Evolutionary conservation across 2,888 invertebrate genomes (phyloP).

Genomic region (Phoronis australis): DNA sequence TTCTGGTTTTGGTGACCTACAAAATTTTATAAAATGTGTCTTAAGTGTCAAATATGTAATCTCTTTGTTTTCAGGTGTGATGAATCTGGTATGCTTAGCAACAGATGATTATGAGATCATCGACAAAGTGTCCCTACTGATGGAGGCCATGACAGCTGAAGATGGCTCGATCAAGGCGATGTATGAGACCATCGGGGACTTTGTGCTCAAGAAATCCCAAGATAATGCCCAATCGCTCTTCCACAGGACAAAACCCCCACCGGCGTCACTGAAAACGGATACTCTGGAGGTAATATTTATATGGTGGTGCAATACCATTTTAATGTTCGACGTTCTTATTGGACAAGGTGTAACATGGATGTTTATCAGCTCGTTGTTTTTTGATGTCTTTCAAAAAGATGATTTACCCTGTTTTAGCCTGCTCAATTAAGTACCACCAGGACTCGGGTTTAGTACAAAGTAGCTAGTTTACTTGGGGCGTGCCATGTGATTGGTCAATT

Average conservation of each 20-base stretch:
- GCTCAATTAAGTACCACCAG: too few species aligned
- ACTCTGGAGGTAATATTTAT: too few species aligned
- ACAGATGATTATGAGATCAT: conserved; percentile 29
- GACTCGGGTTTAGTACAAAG: conserved; percentile 1
- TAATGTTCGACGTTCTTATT: too few species aligned
- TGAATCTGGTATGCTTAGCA: conserved; percentile 32
- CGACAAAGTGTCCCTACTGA: conserved; percentile 24
- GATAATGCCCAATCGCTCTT: too few species aligned
- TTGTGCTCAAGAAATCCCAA: conserved; percentile 32
- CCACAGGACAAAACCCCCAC: too few species aligned
- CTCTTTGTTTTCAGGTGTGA: conserved; percentile 27
- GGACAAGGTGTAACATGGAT: too few species aligned
- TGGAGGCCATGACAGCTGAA: too few species aligned
- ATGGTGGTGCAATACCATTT: too few species aligned
- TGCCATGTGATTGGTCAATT: neutral
- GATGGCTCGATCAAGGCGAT: conserved; percentile 19
- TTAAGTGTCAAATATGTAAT: neutral
- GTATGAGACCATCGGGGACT: conserved; percentile 29
- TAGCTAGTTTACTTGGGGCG: neutral
- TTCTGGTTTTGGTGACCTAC: neutral
- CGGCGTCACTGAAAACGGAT: too few species aligned
- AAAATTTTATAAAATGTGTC: neutral
- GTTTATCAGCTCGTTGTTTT: too few species aligned
- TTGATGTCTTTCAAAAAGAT: too few species aligned
- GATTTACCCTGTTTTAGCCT: too few species aligned